Evolutionary conservation across 2,113 vertebrate genomes (phyloP).

Genomic region (Motacilla tschutschensis): DNA sequence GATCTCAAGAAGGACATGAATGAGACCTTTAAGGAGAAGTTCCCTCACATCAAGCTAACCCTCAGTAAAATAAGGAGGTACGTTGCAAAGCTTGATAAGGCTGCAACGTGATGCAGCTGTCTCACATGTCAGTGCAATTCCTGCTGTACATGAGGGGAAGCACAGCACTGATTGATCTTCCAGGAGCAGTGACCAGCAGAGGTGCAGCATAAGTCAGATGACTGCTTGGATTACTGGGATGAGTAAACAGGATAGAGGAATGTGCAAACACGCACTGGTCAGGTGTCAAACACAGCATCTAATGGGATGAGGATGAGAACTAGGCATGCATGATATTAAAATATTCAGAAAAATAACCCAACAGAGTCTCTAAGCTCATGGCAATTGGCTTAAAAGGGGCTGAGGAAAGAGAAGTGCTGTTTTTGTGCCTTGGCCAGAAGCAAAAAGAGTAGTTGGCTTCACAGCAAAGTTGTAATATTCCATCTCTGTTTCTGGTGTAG

Average conservation of each 20-base stretch:
- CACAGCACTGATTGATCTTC: not conserved
- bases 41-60: slow-evolving; percentile 93
- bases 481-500: not conserved
- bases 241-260: not conserved
- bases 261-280: rapidly evolving
- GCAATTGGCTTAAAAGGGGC: not conserved
- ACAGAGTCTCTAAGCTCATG: not conserved
- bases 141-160: not conserved
- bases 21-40: slow-evolving; percentile 97
- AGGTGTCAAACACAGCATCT: not conserved
- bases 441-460: not conserved
- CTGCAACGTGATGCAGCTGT: not conserved
- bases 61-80: slow-evolving; percentile 98
- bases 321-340: not conserved
- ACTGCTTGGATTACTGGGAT: not conserved
- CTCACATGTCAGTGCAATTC: not conserved
- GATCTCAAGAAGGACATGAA: slow-evolving; percentile 99
- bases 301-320: not conserved
- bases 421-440: not conserved
- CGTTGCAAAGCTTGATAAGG: rapidly evolving
- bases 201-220: not conserved
- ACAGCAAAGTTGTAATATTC: not conserved
- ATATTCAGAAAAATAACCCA: not conserved
- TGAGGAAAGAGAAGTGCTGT: not conserved
- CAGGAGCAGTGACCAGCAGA: not conserved